Base-by-base conservation (phyloP, 2,113 vertebrate genomes). In the Sapayoa aenigma region DNA sequence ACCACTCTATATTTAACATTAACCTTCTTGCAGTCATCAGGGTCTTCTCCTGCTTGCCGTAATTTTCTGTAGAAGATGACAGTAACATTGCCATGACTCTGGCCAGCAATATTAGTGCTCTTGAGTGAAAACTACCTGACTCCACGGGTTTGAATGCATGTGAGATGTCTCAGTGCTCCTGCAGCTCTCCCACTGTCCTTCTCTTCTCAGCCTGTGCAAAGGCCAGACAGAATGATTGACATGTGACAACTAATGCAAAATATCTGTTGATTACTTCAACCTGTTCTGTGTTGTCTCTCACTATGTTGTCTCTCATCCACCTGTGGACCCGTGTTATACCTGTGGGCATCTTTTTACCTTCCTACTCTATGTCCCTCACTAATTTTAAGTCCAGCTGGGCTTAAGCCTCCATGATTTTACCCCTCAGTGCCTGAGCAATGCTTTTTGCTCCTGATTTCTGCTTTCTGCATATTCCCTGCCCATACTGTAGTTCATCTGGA, bases 171-270 rank as follows among this genome's bases (percentile, higher is more conserved):
- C 60, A 53, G 66, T 52, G 37, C 50, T 41, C 41, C 50, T 73
- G 44, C 53, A 59, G 15, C 18, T 84, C 7, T 13, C 22, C 20
- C 27, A 39, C 4, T 27, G 47, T 42, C 35, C 25, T 77, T 56
- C 53, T 77, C 35, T 22, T 58, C 63, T 69, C 39, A 74, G 11
- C 5, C 37, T 7, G 1, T 75, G 71, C 23, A 55, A 58, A 68
- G 62, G 19, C 19, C 25, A 55, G 22, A 28, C 28, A 78, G 20
- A 14, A 41, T 0, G 0, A 59, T 42, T 72, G 41, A 47, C 0
- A 0, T 12, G 19, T 44, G 42, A 37, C 16, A 75, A 5, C 52
- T 37, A 53, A 6, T 49, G 28, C 30, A 74, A 76, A 91, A 78
- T 69, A 66, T 23, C 4, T 68, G 20, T 49, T 41, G 14, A 49